Conservation (phyloP, 1,140 invertebrate species). For the Drosophila albomicans region DNA sequence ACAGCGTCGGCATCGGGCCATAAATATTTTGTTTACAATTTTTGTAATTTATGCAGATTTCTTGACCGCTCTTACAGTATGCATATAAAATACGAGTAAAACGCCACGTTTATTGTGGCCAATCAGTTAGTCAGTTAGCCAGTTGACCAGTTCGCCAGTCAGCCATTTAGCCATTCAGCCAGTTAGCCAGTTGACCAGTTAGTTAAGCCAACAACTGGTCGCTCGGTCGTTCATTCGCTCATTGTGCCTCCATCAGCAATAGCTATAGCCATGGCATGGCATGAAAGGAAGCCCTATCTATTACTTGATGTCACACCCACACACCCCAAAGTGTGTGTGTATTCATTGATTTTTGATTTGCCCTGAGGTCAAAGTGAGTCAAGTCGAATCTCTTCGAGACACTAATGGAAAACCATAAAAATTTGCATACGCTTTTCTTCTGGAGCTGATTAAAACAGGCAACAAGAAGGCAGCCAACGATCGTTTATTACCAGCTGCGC, state of each 20-base stretch:
- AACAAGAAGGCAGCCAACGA: background rate
- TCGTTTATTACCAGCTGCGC: conserved; percentile 42
- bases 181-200: conserved; percentile 33
- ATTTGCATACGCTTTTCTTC: conserved; percentile 63
- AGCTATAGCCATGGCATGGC: background rate
- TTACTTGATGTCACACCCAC: conserved; percentile 64
- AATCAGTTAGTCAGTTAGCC: conserved; percentile 16
- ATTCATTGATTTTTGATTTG: conserved; percentile 76
- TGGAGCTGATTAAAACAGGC: conserved; percentile 68
- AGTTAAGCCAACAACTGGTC: conserved; percentile 38
- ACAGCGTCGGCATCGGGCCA: conserved; percentile 65
- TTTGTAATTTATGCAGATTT: conserved; percentile 81
- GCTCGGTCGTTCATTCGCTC: conserved; percentile 54
- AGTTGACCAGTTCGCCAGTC: conserved; percentile 35
- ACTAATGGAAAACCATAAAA: conserved; percentile 66
- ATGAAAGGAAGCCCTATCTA: conserved; percentile 72
- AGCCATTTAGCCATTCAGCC: conserved; percentile 24
- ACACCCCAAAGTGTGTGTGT: conserved; percentile 1
- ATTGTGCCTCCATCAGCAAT: conserved; percentile 20
- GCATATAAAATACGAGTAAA: conserved; percentile 54
- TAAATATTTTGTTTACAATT: conserved; percentile 84
- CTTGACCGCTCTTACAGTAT: conserved; percentile 59
- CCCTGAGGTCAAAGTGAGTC: conserved; percentile 58
- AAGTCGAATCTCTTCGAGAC: conserved; percentile 46
- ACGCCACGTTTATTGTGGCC: conserved; percentile 69